These are phyloP conservation scores for Oenanthe oenanthe DNA, from an alignment of 2,113 vertebrate species.

Conservation along the genomic window DNA sequence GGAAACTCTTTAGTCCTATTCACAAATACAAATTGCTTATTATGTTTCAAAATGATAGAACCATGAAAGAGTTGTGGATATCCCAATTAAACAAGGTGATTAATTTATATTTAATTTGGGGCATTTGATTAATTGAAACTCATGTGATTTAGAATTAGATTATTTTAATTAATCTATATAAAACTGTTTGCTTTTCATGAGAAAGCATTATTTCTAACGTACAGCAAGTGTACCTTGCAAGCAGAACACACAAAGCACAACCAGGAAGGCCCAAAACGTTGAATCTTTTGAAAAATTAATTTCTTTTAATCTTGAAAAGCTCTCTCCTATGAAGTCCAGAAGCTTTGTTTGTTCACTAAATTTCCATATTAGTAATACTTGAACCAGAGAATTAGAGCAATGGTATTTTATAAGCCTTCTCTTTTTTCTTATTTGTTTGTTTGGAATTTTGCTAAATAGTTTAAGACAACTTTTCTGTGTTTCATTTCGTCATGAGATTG, in stretches of 20 bases:
- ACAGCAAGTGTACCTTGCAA: not conserved
- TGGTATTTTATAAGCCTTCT: not conserved
- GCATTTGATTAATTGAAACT: not conserved
- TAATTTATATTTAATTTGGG: not conserved
- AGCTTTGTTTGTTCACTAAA: not conserved
- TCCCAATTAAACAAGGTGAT: not conserved
- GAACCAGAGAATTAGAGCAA: not conserved
- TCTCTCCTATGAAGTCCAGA: not conserved
- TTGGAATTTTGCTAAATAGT: not conserved
- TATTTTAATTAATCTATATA: not conserved
- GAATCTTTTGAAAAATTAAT: not conserved
- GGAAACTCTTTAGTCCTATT: slow-evolving; percentile 24
- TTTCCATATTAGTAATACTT: not conserved
- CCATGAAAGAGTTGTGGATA: not conserved
- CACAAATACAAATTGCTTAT: not conserved
- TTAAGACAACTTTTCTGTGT: not conserved
- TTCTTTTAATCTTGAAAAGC: not conserved
- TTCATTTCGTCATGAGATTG: not conserved
- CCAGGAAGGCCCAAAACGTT: not conserved
- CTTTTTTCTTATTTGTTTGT: not conserved
- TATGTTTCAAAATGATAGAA: not conserved
- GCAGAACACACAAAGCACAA: not conserved
- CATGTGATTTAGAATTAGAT: not conserved
- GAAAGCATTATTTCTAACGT: not conserved
- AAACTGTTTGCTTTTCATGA: not conserved